Base-by-base conservation (phyloP, 30 jellyfish, hydroid and myxozoan species). In the Cassiopea xamachana region DNA sequence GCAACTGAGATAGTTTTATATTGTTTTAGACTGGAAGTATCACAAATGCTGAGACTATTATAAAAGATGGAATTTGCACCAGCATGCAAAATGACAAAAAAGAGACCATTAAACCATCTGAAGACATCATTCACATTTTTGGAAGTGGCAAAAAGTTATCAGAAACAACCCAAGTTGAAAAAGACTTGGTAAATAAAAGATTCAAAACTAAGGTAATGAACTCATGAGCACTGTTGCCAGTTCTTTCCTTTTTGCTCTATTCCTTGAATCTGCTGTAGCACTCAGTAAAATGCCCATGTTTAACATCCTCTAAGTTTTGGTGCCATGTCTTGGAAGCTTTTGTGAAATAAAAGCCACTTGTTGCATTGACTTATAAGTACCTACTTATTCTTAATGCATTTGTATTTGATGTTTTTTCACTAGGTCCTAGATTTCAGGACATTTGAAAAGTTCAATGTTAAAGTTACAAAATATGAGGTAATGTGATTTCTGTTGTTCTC, bases 111-210 rank as follows among this genome's bases (percentile, higher is more conserved):
- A n/a, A 72, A 8, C 45, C 62, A 48, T 14, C 59, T 12, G 91
- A 72, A 69, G 84, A 83, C 60, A 61, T 78, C 51, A 1, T 48
- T 48, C 7, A 16, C 15, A 83, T 83, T 16, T 83, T 83, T 83
- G 77, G 51, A 69, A 69, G 49, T 1, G 83, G 83, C 43, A 83
- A 83, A 45, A 9, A 48, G 48, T 46, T 83, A 13, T 83, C 91
- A 83, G 84, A 83, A 13, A 73, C 82, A 50, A 48, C 17, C 51
- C 61, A 83, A 19, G 6, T 19, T 1, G 91, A 83, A 78, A 68
- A 55, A 51, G 80, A 69, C 4, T 19, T 69, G 45, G 59, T 83
- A 13, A 4, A 51, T 17, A 15, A 48, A 12, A 83, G 74, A 69
- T 83, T 83, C 58, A 18, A 69, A 43, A 83, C 84, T 46, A 61